Evolutionary conservation across 2,113 vertebrate genomes (phyloP).

Genomic region (Cyprinus carpio): DNA sequence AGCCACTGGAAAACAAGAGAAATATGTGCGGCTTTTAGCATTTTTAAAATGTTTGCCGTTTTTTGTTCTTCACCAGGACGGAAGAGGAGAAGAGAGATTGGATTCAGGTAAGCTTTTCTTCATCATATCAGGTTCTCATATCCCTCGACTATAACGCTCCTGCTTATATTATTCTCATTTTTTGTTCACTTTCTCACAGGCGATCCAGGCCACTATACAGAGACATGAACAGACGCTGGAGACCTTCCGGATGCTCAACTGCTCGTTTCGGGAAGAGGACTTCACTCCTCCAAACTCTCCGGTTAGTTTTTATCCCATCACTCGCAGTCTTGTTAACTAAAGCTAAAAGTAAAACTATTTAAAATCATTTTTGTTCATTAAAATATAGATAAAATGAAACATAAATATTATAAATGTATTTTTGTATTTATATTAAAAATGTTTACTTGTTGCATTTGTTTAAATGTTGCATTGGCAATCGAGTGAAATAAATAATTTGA

Average conservation of each 20-base stretch:
- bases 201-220: constrained; percentile 86
- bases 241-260: constrained; percentile 82
- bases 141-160: not conserved
- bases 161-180: not conserved
- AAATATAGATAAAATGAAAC: not conserved
- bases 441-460: no score
- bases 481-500: not conserved
- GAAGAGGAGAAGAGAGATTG: constrained; percentile 92
- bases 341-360: not conserved
- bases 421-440: no score
- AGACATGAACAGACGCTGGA: constrained; percentile 87
- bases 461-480: not conserved
- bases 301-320: constrained; percentile 66
- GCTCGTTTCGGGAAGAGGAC: constrained; percentile 82
- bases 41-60: not conserved
- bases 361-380: fast-evolving
- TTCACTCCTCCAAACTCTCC: constrained; percentile 86
- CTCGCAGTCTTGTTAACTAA: not conserved
- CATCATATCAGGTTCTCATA: not conserved
- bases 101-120: constrained; percentile 81
- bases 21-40: constrained; percentile 7
- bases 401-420: not conserved
- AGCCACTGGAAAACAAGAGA: not conserved
- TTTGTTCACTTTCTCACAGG: constrained; percentile 66
- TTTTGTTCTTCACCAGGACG: constrained; percentile 74